Evolutionary conservation across 1,140 invertebrate species (phyloP).

Genomic region (Heliconius hermathena): DNA sequence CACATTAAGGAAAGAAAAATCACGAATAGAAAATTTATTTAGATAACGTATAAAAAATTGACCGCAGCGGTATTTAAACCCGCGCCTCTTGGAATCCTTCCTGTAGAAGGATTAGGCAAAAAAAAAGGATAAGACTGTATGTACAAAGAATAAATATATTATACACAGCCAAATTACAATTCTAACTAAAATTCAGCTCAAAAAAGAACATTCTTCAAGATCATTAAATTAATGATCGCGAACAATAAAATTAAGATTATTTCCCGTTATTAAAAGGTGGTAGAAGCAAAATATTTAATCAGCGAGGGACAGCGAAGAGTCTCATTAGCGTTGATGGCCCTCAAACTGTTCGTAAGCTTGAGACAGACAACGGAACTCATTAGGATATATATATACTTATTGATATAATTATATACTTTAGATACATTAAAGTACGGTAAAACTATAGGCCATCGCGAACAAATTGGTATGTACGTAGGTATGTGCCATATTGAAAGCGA

Average conservation of each 20-base stretch:
- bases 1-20: too few relatives aligned
- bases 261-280: constrained; percentile 43
- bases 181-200: not conserved
- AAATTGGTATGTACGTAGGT: too few relatives aligned
- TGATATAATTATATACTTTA: constrained; percentile 36
- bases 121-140: too few relatives aligned
- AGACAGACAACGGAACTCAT: constrained; percentile 53
- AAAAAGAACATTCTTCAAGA: constrained; percentile 9
- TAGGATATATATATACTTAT: constrained; percentile 42
- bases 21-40: too few relatives aligned
- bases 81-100: too few relatives aligned
- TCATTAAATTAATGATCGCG: constrained; percentile 29
- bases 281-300: constrained; percentile 56
- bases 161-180: not conserved
- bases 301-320: constrained; percentile 42
- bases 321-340: constrained; percentile 51
- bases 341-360: constrained; percentile 49
- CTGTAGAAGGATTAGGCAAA: too few relatives aligned
- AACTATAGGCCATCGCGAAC: too few relatives aligned
- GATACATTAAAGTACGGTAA: not conserved
- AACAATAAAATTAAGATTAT: constrained; percentile 44
- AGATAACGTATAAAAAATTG: too few relatives aligned
- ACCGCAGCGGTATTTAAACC: too few relatives aligned
- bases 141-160: too few relatives aligned
- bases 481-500: too few relatives aligned